phyloP scores from a whole-genome alignment of 2,797 vertebrate genomes.

The Acridotheres tristis region DNA sequence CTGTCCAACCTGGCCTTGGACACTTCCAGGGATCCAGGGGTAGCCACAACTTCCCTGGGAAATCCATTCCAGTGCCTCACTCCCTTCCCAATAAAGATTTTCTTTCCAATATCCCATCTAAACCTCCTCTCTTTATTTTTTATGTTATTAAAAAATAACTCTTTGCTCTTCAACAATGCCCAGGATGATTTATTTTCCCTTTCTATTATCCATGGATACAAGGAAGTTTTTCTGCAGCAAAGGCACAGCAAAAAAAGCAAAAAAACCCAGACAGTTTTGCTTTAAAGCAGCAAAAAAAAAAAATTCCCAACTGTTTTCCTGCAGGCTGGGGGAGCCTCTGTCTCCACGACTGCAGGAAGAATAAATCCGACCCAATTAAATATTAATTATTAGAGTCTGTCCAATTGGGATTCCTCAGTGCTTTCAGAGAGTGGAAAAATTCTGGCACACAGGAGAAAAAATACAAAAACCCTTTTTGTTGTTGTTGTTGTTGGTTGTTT shows the following conservation, averaged over 20 bases:
- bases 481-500: neutral
- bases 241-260: neutral
- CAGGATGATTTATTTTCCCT: neutral
- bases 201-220: neutral
- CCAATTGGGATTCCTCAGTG: neutral
- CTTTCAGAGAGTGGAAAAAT: slow-evolving; percentile 9
- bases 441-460: neutral
- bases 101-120: neutral
- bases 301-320: neutral
- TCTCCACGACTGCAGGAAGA: neutral
- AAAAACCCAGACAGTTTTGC: neutral
- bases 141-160: neutral
- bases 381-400: slow-evolving; percentile 53
- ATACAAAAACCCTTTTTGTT: neutral
- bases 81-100: neutral
- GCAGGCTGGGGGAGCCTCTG: neutral
- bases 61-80: neutral
- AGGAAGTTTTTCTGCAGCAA: neutral
- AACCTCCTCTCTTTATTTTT: neutral
- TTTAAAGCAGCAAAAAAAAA: neutral
- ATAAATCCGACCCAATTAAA: slow-evolving; percentile 51
- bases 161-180: neutral
- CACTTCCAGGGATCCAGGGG: neutral
- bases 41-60: neutral
- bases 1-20: neutral